Conservation (phyloP, 2,888 invertebrate genomes). For the Hyposoter didymator region DNA sequence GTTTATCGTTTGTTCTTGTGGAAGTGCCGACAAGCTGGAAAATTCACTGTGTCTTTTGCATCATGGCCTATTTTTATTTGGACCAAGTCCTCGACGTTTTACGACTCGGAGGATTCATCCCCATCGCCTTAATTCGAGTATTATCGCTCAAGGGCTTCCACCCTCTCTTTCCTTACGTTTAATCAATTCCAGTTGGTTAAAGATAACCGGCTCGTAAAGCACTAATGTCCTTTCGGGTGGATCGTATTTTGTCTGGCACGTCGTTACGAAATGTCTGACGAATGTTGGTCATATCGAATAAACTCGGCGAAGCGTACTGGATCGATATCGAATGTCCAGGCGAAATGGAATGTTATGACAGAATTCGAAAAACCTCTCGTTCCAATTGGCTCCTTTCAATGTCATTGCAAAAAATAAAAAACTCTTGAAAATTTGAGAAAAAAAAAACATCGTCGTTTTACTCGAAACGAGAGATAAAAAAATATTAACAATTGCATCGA, state of each 20-base stretch:
- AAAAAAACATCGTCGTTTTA: background rate
- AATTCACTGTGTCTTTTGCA: conserved; percentile 42
- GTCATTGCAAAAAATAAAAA: background rate
- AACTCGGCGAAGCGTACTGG: background rate
- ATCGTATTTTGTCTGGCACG: background rate
- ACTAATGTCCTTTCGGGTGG: background rate
- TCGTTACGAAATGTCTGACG: conserved; percentile 41
- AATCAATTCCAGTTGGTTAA: conserved; percentile 14
- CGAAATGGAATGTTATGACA: background rate
- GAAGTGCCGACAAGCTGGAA: conserved; percentile 45
- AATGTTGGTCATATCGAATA: conserved; percentile 35
- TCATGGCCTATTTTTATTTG: conserved; percentile 65
- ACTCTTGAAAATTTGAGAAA: too few species aligned
- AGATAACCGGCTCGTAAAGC: conserved; percentile 24
- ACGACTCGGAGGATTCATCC: conserved; percentile 44
- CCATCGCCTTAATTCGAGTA: background rate
- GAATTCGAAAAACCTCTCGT: background rate
- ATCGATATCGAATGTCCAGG: conserved; percentile 42
- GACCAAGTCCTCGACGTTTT: conserved; percentile 58
- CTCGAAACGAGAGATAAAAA: background rate
- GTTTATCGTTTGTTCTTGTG: background rate
- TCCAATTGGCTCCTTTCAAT: background rate
- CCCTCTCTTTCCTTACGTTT: background rate
- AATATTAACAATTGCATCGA: background rate
- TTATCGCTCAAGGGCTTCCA: background rate